phyloP scores from a whole-genome alignment of 2,797 vertebrate genomes.

The Glossophaga mutica region DNA sequence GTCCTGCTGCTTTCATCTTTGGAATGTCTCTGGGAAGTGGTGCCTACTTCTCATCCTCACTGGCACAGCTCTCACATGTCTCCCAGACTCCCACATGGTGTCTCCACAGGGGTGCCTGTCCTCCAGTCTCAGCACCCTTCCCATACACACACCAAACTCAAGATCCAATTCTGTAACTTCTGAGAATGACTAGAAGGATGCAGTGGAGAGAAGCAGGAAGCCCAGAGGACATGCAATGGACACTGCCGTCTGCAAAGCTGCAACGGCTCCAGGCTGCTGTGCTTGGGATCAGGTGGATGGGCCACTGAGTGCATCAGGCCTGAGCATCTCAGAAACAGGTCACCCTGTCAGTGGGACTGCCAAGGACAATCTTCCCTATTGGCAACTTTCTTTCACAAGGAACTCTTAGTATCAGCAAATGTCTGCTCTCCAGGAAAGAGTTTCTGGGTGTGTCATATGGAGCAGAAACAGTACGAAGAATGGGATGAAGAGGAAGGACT shows the following conservation, averaged over 20 bases:
- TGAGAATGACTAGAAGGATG: neutral
- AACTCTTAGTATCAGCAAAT: neutral
- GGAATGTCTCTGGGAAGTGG: neutral
- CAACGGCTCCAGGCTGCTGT: neutral
- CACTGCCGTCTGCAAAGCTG: neutral
- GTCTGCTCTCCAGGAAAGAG: neutral
- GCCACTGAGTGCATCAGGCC: neutral
- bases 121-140: neutral
- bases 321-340: neutral
- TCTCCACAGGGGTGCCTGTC: neutral
- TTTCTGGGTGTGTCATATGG: neutral
- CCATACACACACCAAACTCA: neutral
- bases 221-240: neutral
- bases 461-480: neutral
- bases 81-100: neutral
- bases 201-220: neutral
- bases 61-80: neutral
- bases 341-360: too few relatives aligned
- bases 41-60: neutral
- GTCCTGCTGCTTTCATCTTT: neutral
- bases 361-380: neutral
- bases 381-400: neutral
- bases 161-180: neutral
- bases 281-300: fast-evolving
- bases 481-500: neutral